Conservation (phyloP, 64 coral and sea anemone genomes). For the Montipora efflorescens region DNA sequence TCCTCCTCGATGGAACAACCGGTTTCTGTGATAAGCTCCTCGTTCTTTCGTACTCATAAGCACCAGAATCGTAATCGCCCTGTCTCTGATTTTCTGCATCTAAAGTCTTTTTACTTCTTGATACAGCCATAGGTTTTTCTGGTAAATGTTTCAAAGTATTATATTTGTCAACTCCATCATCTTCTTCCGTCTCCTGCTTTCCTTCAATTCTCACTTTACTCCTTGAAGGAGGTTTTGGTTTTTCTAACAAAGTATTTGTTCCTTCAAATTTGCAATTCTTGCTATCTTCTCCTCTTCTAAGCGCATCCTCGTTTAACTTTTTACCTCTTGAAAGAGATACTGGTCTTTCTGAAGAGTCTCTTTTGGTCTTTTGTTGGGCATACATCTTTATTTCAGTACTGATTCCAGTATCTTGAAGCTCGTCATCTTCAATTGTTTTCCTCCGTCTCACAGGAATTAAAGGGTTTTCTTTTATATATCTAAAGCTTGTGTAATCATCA, state of each 20-base stretch:
- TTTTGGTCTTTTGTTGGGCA: not conserved
- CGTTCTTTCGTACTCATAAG: not conserved
- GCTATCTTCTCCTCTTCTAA: not conserved
- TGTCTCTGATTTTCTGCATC: not conserved
- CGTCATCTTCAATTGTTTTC: conserved; percentile 8
- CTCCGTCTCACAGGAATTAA: not conserved
- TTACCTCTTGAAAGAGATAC: not conserved
- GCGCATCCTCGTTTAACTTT: not conserved
- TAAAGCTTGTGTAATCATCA: not conserved
- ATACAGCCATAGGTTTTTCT: not conserved
- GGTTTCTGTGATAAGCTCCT: not conserved
- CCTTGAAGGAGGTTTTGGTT: not conserved
- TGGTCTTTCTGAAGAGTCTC: not conserved
- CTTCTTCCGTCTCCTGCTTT: not conserved
- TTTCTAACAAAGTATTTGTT: not conserved
- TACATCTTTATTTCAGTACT: not conserved
- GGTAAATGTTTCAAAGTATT: not conserved
- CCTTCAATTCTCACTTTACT: not conserved
- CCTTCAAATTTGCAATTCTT: not conserved
- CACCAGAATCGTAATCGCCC: not conserved
- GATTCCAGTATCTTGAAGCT: not conserved
- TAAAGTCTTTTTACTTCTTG: not conserved
- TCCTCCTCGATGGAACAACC: not conserved
- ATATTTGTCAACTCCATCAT: not conserved
- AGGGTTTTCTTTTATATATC: not conserved